Evolutionary conservation across 2,113 vertebrate species (phyloP).

Genomic region (Ia io): DNA sequence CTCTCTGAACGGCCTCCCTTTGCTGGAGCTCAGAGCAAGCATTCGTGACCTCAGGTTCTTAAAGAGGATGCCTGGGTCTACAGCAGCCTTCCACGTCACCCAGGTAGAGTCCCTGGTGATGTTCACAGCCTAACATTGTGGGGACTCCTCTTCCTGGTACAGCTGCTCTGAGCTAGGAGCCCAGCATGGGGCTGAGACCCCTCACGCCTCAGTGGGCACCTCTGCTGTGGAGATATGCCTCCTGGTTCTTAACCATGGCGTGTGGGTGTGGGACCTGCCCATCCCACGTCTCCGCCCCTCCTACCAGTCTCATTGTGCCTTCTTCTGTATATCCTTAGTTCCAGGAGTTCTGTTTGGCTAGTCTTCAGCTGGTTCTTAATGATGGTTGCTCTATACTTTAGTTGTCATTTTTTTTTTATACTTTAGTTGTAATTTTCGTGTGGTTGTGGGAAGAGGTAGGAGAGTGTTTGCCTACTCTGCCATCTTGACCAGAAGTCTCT

Average conservation of each 20-base stretch:
- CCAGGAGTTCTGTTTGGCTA: neutral
- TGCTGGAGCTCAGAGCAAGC: neutral
- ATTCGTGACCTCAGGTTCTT: neutral
- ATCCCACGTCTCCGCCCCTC: neutral
- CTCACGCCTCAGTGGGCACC: neutral
- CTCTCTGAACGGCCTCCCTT: neutral
- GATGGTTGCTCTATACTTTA: neutral
- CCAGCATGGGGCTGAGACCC: neutral
- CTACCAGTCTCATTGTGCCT: neutral
- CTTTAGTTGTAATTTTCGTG: neutral
- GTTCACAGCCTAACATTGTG: neutral
- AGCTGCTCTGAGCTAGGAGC: neutral
- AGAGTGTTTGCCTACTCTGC: neutral
- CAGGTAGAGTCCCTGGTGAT: neutral
- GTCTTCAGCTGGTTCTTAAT: neutral
- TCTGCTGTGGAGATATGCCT: too few species aligned
- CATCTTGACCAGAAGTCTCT: neutral
- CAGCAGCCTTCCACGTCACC: neutral
- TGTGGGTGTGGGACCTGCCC: neutral
- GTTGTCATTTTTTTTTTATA: neutral
- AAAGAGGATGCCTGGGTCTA: neutral
- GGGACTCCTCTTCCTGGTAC: neutral
- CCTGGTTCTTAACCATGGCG: neutral
- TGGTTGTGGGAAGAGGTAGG: neutral
- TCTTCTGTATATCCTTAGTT: neutral